These are phyloP conservation scores for Drosophila merina DNA, from an alignment of 2,888 invertebrate species.

Conservation along the genomic window DNA sequence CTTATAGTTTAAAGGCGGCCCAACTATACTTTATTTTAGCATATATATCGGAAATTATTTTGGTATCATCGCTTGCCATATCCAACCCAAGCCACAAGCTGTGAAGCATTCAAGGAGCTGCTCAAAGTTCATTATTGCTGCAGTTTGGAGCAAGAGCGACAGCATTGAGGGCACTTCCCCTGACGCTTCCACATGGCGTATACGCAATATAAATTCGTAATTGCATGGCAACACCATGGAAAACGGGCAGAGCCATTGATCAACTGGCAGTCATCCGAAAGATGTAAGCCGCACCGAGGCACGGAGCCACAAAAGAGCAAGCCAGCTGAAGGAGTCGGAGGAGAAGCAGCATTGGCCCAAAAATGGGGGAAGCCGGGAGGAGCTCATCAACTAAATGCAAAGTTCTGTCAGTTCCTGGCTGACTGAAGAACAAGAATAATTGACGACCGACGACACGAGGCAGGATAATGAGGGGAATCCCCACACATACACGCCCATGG, in stretches of 20 bases:
- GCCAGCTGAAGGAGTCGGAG: conserved; percentile 38
- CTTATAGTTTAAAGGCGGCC: neutral
- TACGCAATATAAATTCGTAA: conserved; percentile 67
- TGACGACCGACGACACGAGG: conserved; percentile 72
- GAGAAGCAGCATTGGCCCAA: conserved; percentile 17
- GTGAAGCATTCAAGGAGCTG: conserved; percentile 11
- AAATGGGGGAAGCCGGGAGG: conserved; percentile 12
- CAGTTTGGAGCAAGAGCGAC: conserved; percentile 21
- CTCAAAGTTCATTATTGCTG: conserved; percentile 65
- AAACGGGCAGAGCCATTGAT: conserved; percentile 56
- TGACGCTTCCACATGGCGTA: conserved; percentile 56
- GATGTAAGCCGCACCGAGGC: conserved; percentile 32
- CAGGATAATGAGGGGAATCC: conserved; percentile 67
- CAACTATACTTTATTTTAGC: neutral
- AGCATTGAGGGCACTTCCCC: conserved; percentile 33
- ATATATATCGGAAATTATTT: conserved; percentile 21
- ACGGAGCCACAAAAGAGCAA: conserved; percentile 51
- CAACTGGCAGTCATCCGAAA: conserved; percentile 57
- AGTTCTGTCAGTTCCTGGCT: conserved; percentile 40
- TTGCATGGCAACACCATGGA: conserved; percentile 51
- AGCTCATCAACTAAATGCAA: conserved; percentile 77
- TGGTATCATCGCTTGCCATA: conserved; percentile 1
- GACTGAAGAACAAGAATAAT: conserved; percentile 71
- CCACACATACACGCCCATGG: conserved; percentile 4
- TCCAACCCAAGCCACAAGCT: conserved; percentile 8